phyloP scores from a whole-genome alignment of 2,888 invertebrate genomes.

The Pelosia muscerda region DNA sequence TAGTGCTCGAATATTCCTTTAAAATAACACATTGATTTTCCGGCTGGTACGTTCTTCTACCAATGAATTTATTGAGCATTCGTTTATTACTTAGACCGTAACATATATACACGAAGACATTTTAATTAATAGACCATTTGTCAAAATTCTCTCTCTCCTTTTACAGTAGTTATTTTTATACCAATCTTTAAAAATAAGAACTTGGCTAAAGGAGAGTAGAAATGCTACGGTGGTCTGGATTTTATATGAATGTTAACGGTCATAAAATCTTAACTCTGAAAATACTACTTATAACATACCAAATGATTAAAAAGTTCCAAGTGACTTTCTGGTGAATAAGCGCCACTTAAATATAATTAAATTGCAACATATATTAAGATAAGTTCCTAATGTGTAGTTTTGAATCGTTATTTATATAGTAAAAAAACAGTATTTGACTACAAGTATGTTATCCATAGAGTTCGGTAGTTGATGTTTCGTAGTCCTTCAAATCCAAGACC shows the following conservation, averaged over 20 bases:
- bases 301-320: constrained; percentile 2
- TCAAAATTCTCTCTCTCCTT: not conserved
- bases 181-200: constrained; percentile 27
- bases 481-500: constrained; percentile 23
- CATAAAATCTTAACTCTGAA: not conserved
- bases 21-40: not conserved
- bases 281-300: not conserved
- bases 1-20: not conserved
- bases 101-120: constrained; percentile 41
- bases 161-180: not conserved
- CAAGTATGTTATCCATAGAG: constrained; percentile 3
- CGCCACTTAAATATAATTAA: constrained; percentile 7
- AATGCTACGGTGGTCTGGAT: constrained; percentile 17
- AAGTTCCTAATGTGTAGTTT: constrained; percentile 23
- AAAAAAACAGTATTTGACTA: constrained; percentile 11
- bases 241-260: constrained; percentile 14
- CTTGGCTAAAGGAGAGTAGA: constrained; percentile 15
- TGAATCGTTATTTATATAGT: constrained; percentile 10
- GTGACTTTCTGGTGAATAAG: not conserved
- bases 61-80: not conserved
- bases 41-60: not conserved
- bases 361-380: constrained; percentile 13
- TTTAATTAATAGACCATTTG: not conserved
- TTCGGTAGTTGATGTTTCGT: constrained; percentile 5
- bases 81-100: constrained; percentile 39